Conservation (phyloP, 2,797 vertebrate genomes). For the Antrozous pallidus region DNA sequence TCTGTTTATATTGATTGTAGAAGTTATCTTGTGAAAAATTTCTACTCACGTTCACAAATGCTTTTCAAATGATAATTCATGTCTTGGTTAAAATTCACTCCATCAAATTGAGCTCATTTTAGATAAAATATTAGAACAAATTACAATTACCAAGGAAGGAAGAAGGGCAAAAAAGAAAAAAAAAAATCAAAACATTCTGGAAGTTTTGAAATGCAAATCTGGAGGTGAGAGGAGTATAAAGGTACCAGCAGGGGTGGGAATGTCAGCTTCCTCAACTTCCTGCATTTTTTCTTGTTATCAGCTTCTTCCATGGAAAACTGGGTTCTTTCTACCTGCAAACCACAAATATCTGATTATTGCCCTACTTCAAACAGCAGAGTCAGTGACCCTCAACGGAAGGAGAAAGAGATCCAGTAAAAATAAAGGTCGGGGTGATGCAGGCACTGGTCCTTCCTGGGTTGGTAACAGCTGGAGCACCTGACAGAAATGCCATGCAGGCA, state of each 20-base stretch:
- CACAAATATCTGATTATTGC: slow-evolving; percentile 28
- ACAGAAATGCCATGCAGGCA: slow-evolving; percentile 52
- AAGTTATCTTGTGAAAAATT: neutral
- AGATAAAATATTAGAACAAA: neutral
- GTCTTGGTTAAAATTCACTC: slow-evolving; percentile 32
- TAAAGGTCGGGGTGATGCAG: slow-evolving; percentile 50
- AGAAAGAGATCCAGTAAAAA: slow-evolving; percentile 24
- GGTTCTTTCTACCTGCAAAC: neutral
- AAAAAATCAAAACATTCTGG: neutral
- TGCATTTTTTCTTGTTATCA: slow-evolving; percentile 12
- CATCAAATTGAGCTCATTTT: neutral
- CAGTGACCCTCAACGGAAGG: neutral
- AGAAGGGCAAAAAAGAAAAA: neutral
- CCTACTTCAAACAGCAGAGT: neutral
- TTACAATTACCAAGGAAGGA: neutral
- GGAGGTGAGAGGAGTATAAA: neutral
- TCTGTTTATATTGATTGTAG: neutral
- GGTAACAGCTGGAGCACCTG: slow-evolving; percentile 37
- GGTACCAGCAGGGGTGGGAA: neutral
- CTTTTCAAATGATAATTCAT: neutral
- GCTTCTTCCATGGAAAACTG: slow-evolving; percentile 23
- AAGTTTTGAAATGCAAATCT: slow-evolving; percentile 22
- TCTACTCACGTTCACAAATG: neutral
- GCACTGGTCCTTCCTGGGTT: neutral
- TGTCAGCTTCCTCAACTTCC: neutral